Evolutionary conservation across 1,140 invertebrate species (phyloP), one percentile per base, ranked within the genome.

Genomic region (Himalopsyche phryganea): DNA sequence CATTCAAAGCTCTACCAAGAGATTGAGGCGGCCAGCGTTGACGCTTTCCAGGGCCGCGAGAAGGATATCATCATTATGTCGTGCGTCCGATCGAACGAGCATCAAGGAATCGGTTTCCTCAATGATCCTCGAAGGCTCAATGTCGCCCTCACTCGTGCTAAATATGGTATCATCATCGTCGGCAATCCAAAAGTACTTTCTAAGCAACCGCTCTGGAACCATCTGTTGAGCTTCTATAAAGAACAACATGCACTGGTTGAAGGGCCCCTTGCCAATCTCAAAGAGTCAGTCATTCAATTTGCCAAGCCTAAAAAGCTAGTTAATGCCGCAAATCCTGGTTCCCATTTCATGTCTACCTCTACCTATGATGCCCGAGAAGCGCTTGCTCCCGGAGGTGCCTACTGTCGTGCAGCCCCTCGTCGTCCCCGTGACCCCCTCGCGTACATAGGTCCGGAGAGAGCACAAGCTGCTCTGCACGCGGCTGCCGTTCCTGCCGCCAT

Each of bases 21-120:
- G 71, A 98, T 99, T 44, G 98, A 99, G 76, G 96, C 99, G 0
- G 97, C 97, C 0, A 98, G 96, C 77, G 98, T 99, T 7, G 98
- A 99, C 75, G 97, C 98, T 1, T 99, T 99, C 71, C 91, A 94
- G 71, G 90, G 98, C 0, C 80, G 98, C 47, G 98, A 99, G 69
- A 99, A 99, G 70, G 98, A 99, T 69, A 92, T 98, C 41, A 98
- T 99, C 45, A 98, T 99, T 18, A 98, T 99, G 83, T 93, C 98
- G 0, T 98, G 96, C 75, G 88, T 99, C 68, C 82, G 98, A 82
- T 79, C 87, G 71, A 83, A 98, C 81, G 77, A 99, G 85, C 85
- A 98, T 83, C 84, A 94, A 83, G 84, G 94, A 80, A 88, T 98
- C 78, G 80, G 98, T 79, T 99, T 99, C 69, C 78, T 99, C 1